Evolutionary conservation across 2,113 vertebrate genomes (phyloP).

Genomic region (Vidua chalybeata): DNA sequence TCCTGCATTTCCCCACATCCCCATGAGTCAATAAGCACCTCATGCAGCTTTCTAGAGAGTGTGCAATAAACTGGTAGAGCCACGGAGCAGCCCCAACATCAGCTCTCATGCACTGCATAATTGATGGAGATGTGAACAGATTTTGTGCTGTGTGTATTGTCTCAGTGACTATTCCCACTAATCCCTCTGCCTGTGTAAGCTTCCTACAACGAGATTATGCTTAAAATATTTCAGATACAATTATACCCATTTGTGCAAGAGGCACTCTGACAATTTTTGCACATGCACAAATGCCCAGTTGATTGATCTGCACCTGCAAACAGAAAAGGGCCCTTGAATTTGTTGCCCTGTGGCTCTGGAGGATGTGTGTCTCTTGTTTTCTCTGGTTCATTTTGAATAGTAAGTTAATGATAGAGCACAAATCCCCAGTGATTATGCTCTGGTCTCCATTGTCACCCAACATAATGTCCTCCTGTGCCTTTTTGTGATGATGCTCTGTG

Average conservation of each 20-base stretch:
- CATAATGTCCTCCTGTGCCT: background rate
- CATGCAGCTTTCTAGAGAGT: constrained; percentile 19
- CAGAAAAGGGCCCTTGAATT: background rate
- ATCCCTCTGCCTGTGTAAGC: background rate
- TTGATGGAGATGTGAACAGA: background rate
- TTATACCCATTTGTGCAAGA: background rate
- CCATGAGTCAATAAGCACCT: constrained; percentile 61
- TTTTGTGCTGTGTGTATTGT: rapidly evolving
- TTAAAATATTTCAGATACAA: background rate
- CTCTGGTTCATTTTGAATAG: background rate
- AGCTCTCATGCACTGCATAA: background rate
- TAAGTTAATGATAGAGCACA: background rate
- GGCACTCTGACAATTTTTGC: background rate
- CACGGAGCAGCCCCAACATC: background rate
- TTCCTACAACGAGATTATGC: background rate
- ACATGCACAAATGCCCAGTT: too few relatives aligned
- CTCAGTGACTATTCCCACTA: background rate
- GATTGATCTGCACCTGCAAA: background rate
- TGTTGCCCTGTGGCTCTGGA: background rate
- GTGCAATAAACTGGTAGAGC: background rate
- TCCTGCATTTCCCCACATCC: constrained; percentile 31
- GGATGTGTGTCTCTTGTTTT: background rate
- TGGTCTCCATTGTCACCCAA: background rate
- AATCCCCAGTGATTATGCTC: background rate
- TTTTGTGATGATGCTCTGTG: background rate